Base-by-base conservation (phyloP, 1,140 invertebrate species). In the Ceratosolen fusciceps region DNA sequence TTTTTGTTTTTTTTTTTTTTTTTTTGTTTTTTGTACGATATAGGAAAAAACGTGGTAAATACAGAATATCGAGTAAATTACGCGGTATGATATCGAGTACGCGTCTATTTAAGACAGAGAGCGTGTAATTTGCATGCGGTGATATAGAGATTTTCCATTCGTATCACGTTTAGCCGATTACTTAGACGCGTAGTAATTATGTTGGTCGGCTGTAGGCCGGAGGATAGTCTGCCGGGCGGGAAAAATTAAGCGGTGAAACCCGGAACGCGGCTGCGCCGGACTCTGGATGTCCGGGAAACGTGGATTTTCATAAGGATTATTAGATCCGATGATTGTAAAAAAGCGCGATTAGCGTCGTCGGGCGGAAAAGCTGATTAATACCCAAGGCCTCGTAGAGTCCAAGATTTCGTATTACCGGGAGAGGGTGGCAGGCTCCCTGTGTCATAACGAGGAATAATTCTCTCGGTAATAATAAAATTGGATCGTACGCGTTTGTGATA, bases 161-260 rank as follows among this genome's bases (percentile, higher is more conserved):
- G n/a, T 72, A 72, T 72, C 70, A 47, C 43, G 70, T 72, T 54
- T 52, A n/a, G 16, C 16, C 43, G 47, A 72, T 72, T 72, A 72
- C 70, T 68, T 68, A 47, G n/a, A n/a, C 37, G 0, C 7, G 39
- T 14, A 54, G 47, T 29, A 72, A 72, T 72, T 72, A 72, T 47
- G 24, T 4, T 16, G 31, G 47, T 47, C 19, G 26, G 60, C 34
- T 37, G n/a, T n/a, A n/a, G n/a, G 60, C 37, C 68, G 24, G 43
- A 71, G 47, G 49, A 72, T 72, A 72, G n/a, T n/a, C n/a, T 19
- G 19, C 4, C 47, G 47, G 47, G 39, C 39, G 19, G 67, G 67
- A 68, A 68, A 68, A 68, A 21, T 26, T 47, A 14, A 68, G 47
- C 3, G 37, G 67, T 47, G 37, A 47, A 68, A 47, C 39, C 8